Base-by-base conservation (phyloP, 1,140 invertebrate genomes). In the Bacillus rossius region DNA sequence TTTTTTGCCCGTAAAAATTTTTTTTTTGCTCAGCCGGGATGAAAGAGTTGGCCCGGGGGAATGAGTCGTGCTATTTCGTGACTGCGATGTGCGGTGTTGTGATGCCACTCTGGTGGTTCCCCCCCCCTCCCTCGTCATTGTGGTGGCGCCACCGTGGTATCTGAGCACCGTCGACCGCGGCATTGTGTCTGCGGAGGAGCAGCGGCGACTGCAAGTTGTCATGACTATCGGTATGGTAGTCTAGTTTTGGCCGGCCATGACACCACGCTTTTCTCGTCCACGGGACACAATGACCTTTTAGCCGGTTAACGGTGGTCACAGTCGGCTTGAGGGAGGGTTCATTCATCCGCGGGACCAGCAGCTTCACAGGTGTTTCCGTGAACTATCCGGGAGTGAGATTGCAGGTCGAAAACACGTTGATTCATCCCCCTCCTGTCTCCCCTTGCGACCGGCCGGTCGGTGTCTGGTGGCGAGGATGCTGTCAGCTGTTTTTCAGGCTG, bases 221-320 rank as follows among this genome's bases (percentile, higher is more conserved):
- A 56, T 61, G 59, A 61, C 59, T 57, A 22, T 42, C 54, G 26
- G 47, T 49, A 55, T 42, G 16, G 53, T 57, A 29, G 45, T 56
- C 41, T 47, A 57, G 59, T 61, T 61, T 61, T 61, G 54, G 49
- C 22, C 57, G 47, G 51, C 54, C 59, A 61, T 61, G 59, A 61
- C 59, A 57, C 54, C 37, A 61, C 59, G 34, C 20, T 57, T 57
- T 57, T 47, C 49, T 17, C 17, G 17, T 45, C 10, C 13, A 20
- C 41, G 13, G 34, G 49, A 40, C 55, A 57, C 55, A 57, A 57
- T 57, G 49, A 57, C 55, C 55, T 57, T 23, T 34, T 29, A n/a
- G n/a, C n/a, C 23, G 5, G 43, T 3, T 20, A 45, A 45, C 17
- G 23, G 17, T 45, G 23, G 43, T 45, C 43, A 34, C 29, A 34